Percentiles rank a stretch among this genome's conserved stretches.
Evolutionary conservation across 2,888 invertebrate species (phyloP).

Genomic region (Dysmachus trigonus): DNA sequence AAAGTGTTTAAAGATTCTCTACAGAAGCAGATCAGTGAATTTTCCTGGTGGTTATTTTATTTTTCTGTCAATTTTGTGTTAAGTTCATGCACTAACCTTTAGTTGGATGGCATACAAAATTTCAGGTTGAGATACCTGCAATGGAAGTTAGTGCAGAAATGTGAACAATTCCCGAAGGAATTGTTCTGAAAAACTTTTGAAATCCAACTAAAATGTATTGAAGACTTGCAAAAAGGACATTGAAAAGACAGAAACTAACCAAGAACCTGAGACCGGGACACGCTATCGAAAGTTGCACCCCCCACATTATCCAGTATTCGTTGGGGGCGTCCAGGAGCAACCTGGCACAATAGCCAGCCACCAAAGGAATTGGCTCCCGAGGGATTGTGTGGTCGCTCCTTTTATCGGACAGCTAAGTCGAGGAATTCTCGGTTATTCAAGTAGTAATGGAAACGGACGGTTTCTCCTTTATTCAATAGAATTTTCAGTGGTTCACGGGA

Average conservation of each 20-base stretch:
- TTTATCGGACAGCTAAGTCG: background rate
- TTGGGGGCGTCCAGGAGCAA: background rate
- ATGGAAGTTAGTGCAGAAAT: background rate
- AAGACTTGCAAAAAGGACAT: background rate
- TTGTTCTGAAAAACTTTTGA: background rate
- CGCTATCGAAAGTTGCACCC: background rate
- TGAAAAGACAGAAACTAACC: background rate
- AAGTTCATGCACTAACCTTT: background rate
- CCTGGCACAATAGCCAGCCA: background rate
- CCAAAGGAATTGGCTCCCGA: background rate
- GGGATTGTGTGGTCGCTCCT: background rate
- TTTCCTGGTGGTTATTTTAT: background rate
- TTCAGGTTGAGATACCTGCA: background rate
- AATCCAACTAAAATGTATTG: background rate
- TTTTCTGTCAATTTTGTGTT: background rate
- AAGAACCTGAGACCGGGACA: background rate
- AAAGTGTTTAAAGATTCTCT: no score
- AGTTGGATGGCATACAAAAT: conserved; percentile 1
- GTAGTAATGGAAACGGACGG: conserved; percentile 8
- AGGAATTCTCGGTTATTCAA: background rate
- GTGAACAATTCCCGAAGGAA: conserved; percentile 1
- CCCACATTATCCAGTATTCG: background rate
- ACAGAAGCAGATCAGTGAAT: no score
- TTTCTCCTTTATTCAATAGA: conserved; percentile 9
- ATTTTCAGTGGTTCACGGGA: conserved; percentile 1